Evolutionary conservation across 1,140 invertebrate species (phyloP), one percentile per base, ranked within the genome.

Genomic region (Drosophila lacertosa): DNA sequence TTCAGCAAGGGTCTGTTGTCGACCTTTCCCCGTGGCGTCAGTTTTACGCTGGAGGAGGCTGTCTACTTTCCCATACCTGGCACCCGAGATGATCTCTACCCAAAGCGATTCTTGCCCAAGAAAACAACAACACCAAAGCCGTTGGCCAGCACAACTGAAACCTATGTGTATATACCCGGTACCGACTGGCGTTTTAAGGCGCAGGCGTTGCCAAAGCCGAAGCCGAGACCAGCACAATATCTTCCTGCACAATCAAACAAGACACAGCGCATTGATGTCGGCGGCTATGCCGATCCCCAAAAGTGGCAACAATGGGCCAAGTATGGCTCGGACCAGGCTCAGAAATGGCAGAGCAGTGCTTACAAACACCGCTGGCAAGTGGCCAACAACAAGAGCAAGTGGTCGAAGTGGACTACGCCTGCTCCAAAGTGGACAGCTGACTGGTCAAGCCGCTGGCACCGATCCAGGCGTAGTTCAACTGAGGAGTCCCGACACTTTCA

Each of bases 141-240:
- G 0, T 54, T 64, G 24, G 68, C 71, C 24, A 62, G 54, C 26
- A 50, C 62, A 3, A 5, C 64, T 0, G 69, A 73, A 7, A 50
- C 70, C 0, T 66, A 59, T 45, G 67, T 88, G 2, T 79, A 77
- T 42, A 90, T 90, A 59, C 80, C 89, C 2, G 89, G 83, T 4
- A 86, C 83, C 0, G 44, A 86, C 47, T 86, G 81, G 69, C 71
- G 78, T n/a, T 89, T 79, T 24, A 90, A 90, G 33, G 89, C 74
- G 0, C 74, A 90, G 58, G 65, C 75, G 1, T 48, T 90, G 16
- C 54, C 79, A 10, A 89, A 83, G 18, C 73, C 78, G 3, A 89
- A 82, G 18, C 48, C 40, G 39, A 54, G 79, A 10, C 47, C 32
- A 16, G 6, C 11, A 45, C 24, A 20, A 29, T 18, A 9, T 10